Evolutionary conservation across 2,113 vertebrate genomes (phyloP).

Genomic region (Cebus imitator): DNA sequence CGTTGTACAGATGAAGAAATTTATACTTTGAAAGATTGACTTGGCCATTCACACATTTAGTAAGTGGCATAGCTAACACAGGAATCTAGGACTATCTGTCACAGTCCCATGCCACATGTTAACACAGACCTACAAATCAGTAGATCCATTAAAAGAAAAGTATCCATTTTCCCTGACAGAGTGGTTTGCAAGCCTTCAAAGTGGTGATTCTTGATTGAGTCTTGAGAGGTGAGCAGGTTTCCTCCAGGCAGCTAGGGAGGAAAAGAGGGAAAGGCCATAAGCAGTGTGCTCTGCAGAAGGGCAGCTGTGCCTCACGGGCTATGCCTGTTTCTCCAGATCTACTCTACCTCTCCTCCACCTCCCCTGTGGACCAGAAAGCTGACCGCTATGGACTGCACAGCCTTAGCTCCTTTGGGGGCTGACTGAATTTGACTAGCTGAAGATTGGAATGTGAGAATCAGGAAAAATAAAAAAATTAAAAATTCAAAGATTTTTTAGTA

Average conservation of each 20-base stretch:
- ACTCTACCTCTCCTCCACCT: neutral
- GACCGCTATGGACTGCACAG: neutral
- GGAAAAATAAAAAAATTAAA: neutral
- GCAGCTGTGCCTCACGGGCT: neutral
- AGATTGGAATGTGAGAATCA: neutral
- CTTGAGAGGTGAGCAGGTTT: neutral
- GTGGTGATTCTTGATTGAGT: neutral
- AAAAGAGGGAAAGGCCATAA: neutral
- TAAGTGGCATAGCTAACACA: neutral
- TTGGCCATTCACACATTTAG: neutral
- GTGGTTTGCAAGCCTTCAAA: neutral
- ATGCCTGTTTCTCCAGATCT: neutral
- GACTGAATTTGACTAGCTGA: neutral
- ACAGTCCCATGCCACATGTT: neutral
- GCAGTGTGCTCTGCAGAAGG: neutral
- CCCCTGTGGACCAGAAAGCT: neutral
- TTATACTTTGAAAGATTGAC: neutral
- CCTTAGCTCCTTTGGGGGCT: neutral
- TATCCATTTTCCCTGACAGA: neutral
- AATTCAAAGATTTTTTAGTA: neutral
- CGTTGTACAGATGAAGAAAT: neutral
- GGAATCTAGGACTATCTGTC: neutral
- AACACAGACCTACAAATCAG: neutral
- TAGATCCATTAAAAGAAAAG: neutral
- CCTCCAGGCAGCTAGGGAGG: neutral